phyloP scores from a whole-genome alignment of 2,797 vertebrate genomes.

The Lophius americanus region DNA sequence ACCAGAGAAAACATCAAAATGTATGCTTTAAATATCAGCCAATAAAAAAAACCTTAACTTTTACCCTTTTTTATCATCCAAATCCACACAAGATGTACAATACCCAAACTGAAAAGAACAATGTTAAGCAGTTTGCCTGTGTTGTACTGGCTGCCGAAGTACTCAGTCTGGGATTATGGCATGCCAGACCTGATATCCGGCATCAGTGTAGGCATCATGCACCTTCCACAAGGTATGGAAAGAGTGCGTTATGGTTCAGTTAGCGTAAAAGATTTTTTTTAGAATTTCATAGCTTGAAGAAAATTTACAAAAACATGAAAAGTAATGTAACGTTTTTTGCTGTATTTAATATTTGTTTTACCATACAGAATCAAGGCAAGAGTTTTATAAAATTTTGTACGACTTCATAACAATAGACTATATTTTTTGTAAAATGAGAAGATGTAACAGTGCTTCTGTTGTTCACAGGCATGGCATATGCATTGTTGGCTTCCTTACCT shows the following conservation, averaged over 20 bases:
- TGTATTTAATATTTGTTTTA: not conserved
- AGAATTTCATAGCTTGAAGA: not conserved
- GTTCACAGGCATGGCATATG: slow-evolving; percentile 91
- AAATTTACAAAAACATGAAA: not conserved
- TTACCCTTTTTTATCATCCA: not conserved
- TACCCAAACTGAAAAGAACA: slow-evolving; percentile 76
- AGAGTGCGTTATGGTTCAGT: not conserved
- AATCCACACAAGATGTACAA: slow-evolving; percentile 81
- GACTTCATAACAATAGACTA: not conserved
- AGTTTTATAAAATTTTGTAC: not conserved
- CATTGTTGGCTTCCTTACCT: slow-evolving; percentile 91
- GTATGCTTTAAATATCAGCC: not conserved
- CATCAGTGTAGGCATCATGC: slow-evolving; percentile 97
- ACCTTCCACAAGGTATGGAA: slow-evolving; percentile 93
- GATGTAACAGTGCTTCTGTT: not conserved
- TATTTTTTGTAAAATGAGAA: not conserved
- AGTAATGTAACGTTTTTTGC: not conserved
- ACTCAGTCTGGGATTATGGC: slow-evolving; percentile 92
- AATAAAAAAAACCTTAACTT: not conserved
- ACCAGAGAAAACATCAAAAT: not conserved
- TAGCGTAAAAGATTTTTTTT: not conserved
- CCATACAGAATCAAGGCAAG: not conserved
- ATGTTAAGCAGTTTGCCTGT: slow-evolving; percentile 85
- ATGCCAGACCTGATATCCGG: slow-evolving; percentile 91
- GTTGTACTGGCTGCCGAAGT: slow-evolving; percentile 91